Conservation (phyloP, 2,797 vertebrate genomes). For the Myripristis jacobus region DNA sequence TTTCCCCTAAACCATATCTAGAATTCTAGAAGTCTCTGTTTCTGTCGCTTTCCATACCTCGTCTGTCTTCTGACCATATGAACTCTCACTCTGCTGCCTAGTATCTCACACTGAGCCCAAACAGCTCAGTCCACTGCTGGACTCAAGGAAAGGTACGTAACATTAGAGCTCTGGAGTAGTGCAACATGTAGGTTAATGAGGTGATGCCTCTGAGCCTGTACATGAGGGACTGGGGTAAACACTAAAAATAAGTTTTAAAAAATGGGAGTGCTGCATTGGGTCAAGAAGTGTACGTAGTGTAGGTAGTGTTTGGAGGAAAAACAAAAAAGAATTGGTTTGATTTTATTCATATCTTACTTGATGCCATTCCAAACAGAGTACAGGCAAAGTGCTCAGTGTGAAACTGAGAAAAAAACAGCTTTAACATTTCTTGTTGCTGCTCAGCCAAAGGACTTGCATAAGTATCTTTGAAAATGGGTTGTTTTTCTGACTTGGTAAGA, state of each 20-base stretch:
- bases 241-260: too few relatives aligned
- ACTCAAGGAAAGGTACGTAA: constrained; percentile 74
- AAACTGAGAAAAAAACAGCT: neutral
- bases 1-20: neutral
- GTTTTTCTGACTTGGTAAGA: too few relatives aligned
- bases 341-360: neutral
- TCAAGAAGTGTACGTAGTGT: too few relatives aligned
- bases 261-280: too few relatives aligned
- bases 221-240: neutral
- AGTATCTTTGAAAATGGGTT: too few relatives aligned
- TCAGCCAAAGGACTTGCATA: too few relatives aligned
- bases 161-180: neutral
- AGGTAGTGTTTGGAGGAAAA: too few relatives aligned
- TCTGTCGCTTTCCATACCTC: constrained; percentile 21
- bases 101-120: constrained; percentile 71
- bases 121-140: constrained; percentile 68
- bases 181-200: neutral
- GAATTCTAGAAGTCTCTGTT: constrained; percentile 33
- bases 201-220: neutral
- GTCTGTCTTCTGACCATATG: constrained; percentile 13
- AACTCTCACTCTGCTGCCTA: constrained; percentile 56
- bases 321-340: neutral
- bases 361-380: neutral
- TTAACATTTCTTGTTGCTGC: too few relatives aligned
- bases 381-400: neutral